A percentile compares a stretch with the other conserved stretches of the same genome.
phyloP scores from a whole-genome alignment of 2,888 invertebrate species.

The Melipona beecheii region DNA sequence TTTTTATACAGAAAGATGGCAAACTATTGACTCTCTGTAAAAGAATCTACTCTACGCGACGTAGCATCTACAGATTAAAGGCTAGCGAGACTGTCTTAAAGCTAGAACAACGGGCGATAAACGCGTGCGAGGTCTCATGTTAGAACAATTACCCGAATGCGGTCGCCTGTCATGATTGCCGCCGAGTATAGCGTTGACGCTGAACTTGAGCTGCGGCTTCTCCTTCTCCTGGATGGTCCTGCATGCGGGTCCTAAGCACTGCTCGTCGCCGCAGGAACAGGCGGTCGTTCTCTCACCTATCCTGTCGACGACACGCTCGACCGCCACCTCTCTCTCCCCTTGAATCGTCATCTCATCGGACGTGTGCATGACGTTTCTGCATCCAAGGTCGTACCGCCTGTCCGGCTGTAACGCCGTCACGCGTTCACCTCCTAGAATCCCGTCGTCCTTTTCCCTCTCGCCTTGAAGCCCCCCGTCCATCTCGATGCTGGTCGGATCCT shows the following conservation, averaged over 20 bases:
- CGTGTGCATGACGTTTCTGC: slow-evolving; percentile 74
- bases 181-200: slow-evolving; percentile 96
- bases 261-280: slow-evolving; percentile 82
- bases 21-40: not conserved
- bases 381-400: slow-evolving; percentile 75
- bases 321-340: slow-evolving; percentile 75
- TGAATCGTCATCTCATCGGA: slow-evolving; percentile 75
- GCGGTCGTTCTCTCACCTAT: slow-evolving; percentile 79
- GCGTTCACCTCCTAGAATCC: slow-evolving; percentile 55
- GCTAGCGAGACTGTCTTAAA: not conserved
- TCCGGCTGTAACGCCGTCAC: slow-evolving; percentile 61
- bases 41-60: not conserved
- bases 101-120: not conserved
- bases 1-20: not conserved
- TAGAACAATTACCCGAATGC: slow-evolving; percentile 79
- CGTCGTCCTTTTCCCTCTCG: slow-evolving; percentile 66
- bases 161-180: slow-evolving; percentile 85
- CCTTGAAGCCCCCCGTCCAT: slow-evolving; percentile 68
- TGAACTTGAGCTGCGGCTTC: slow-evolving; percentile 95
- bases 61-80: not conserved
- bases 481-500: slow-evolving; percentile 75
- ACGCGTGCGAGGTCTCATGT: slow-evolving; percentile 1
- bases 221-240: slow-evolving; percentile 82
- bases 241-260: slow-evolving; percentile 77
- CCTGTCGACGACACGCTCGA: slow-evolving; percentile 78